phyloP scores from a whole-genome alignment of 2,888 invertebrate genomes.

The Sipha maydis region DNA sequence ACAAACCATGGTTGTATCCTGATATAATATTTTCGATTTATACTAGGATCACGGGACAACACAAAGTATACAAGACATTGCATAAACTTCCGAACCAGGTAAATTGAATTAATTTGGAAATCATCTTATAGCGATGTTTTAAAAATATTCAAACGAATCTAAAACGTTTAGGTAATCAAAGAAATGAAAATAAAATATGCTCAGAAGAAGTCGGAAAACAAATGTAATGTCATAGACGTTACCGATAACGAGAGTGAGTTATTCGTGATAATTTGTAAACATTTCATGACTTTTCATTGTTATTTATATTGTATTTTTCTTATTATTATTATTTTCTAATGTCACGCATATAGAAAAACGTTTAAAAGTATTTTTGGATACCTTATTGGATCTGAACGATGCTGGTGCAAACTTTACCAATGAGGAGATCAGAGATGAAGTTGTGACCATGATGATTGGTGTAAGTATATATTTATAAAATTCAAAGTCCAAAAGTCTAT shows the following conservation, averaged over 20 bases:
- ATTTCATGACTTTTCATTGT: neutral
- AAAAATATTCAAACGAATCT: neutral
- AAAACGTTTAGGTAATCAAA: conserved; percentile 21
- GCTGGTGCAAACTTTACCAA: conserved; percentile 64
- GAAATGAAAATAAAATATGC: conserved; percentile 13
- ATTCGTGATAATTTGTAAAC: neutral
- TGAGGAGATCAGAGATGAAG: conserved; percentile 64
- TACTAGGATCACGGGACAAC: conserved; percentile 63
- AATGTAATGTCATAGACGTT: neutral
- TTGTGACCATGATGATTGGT: conserved; percentile 65
- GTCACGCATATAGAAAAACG: conserved; percentile 58
- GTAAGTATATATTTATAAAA: conserved; percentile 61
- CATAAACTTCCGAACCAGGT: conserved; percentile 64
- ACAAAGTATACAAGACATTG: conserved; percentile 63
- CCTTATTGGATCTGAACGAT: conserved; percentile 64
- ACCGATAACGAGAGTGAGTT: conserved; percentile 34
- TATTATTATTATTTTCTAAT: neutral
- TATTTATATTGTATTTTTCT: neutral
- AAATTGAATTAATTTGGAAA: neutral
- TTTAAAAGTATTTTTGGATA: conserved; percentile 64
- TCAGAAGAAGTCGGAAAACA: neutral
- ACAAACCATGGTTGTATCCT: conserved; percentile 64
- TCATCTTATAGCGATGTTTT: neutral
- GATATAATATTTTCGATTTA: conserved; percentile 64
- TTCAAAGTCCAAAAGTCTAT: neutral